These are phyloP conservation scores for Pocota personata DNA, from an alignment of 2,888 invertebrate species.

Conservation along the genomic window DNA sequence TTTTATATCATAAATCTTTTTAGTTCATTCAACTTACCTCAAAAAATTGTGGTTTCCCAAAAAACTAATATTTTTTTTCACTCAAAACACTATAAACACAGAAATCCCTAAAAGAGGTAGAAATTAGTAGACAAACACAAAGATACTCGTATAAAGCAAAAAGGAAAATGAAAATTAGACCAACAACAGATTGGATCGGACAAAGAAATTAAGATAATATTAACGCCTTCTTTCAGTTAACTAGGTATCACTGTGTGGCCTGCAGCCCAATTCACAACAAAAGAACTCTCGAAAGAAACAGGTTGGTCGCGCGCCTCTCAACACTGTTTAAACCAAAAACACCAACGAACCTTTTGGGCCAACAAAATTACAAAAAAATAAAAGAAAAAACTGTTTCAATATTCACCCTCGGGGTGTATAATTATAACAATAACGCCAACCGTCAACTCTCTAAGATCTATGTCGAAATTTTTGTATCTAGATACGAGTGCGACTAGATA, in stretches of 20 bases:
- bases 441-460: slow-evolving; percentile 36
- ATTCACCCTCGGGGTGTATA: slow-evolving; percentile 30
- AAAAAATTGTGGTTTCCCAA: slow-evolving; percentile 1
- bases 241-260: slow-evolving; percentile 44
- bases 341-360: slow-evolving; percentile 33
- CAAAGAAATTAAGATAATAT: slow-evolving; percentile 48
- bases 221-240: slow-evolving; percentile 29
- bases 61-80: not conserved
- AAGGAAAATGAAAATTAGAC: slow-evolving; percentile 27
- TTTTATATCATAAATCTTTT: slow-evolving; percentile 1
- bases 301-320: slow-evolving; percentile 17
- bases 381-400: slow-evolving; percentile 7
- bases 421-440: slow-evolving; percentile 22
- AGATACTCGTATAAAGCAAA: too few relatives aligned
- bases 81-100: slow-evolving; percentile 27
- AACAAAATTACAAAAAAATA: not conserved
- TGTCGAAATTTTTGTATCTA: slow-evolving; percentile 47
- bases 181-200: slow-evolving; percentile 28
- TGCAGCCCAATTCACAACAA: slow-evolving; percentile 21
- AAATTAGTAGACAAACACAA: not conserved
- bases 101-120: slow-evolving; percentile 28
- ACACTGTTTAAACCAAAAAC: slow-evolving; percentile 6
- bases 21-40: slow-evolving; percentile 70
- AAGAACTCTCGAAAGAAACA: slow-evolving; percentile 38
- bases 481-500: slow-evolving; percentile 15